Percentiles rank a stretch among this genome's conserved stretches.
phyloP scores from a whole-genome alignment of 1,140 invertebrate genomes.

The Zaprionus gabonicus region DNA sequence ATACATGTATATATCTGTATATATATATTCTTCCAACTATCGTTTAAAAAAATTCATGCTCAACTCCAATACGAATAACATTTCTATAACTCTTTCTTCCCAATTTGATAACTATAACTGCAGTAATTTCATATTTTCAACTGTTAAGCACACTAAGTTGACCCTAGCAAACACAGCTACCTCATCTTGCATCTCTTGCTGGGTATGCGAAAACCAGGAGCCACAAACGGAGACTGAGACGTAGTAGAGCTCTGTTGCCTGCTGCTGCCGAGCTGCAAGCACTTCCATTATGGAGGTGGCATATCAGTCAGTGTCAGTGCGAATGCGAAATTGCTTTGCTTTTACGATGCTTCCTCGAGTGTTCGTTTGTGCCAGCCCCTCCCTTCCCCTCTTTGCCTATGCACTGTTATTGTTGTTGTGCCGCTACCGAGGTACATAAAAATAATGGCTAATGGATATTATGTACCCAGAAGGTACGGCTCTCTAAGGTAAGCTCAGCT shows the following conservation, averaged over 20 bases:
- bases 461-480: conserved; percentile 27
- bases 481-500: conserved; percentile 29
- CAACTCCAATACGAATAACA: not conserved
- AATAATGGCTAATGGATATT: conserved; percentile 53
- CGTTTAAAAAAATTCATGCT: too few relatives aligned
- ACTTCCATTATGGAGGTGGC: conserved; percentile 44
- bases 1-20: too few relatives aligned
- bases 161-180: not conserved
- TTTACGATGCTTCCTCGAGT: conserved; percentile 58
- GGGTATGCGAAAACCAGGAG: conserved; percentile 29
- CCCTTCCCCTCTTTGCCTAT: not conserved
- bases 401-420: conserved; percentile 34
- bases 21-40: too few relatives aligned
- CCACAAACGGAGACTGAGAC: conserved; percentile 22
- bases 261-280: conserved; percentile 9
- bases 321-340: conserved; percentile 80
- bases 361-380: not conserved
- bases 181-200: not conserved
- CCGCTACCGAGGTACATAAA: conserved; percentile 40
- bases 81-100: not conserved
- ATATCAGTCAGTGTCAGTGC: conserved; percentile 80
- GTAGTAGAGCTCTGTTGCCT: not conserved
- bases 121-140: not conserved
- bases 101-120: not conserved
- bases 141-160: not conserved